Conservation (phyloP, 2,888 invertebrate species). For the Oscheius myriophilus region DNA sequence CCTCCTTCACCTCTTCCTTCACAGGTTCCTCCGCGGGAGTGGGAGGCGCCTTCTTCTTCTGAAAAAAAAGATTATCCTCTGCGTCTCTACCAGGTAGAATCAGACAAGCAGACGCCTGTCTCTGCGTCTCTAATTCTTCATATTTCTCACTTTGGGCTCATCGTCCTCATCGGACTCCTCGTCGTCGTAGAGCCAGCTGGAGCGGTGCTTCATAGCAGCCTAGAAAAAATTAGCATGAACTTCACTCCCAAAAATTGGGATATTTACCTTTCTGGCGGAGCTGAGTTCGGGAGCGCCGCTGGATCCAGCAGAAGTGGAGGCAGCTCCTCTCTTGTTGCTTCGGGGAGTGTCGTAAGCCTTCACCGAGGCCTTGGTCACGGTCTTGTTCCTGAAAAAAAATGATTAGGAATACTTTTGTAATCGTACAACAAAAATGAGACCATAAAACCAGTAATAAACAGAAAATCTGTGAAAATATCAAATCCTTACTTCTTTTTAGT, state of each 20-base stretch:
- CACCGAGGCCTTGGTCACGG: slow-evolving; percentile 15
- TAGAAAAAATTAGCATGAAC: no score
- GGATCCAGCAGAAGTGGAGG: no score
- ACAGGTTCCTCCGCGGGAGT: no score
- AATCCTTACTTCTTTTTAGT: background rate
- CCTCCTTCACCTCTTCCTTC: no score
- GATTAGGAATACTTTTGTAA: no score
- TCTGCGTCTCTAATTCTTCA: no score
- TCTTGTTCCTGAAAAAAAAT: background rate
- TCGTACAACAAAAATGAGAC: no score
- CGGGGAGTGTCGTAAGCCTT: slow-evolving; percentile 13
- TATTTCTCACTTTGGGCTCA: background rate
- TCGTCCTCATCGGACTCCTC: background rate
- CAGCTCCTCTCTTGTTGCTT: no score
- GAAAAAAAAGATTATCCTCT: background rate
- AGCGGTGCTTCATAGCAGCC: slow-evolving; percentile 1
- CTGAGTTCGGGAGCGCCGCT: background rate
- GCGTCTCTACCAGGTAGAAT: background rate
- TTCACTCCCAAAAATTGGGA: slow-evolving; percentile 4
- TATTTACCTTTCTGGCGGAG: background rate
- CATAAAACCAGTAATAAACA: no score
- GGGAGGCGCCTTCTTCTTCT: no score
- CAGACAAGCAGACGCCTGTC: background rate
- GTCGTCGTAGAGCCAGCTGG: slow-evolving; percentile 16
- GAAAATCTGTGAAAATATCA: background rate